Evolutionary conservation across 1,140 invertebrate species (phyloP).

Genomic region (Tachypleus tridentatus): DNA sequence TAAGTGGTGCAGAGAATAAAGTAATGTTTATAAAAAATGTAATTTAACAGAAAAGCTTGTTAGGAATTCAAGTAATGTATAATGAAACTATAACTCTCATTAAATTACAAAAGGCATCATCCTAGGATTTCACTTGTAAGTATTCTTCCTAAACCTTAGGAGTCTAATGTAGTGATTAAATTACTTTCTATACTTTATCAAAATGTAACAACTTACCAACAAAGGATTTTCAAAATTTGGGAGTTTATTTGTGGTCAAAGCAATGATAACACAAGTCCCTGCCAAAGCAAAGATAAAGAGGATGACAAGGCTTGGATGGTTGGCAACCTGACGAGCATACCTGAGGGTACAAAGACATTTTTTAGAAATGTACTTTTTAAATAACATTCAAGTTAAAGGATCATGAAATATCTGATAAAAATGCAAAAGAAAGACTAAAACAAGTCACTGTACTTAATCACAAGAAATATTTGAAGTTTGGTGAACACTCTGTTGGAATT

Average conservation of each 20-base stretch:
- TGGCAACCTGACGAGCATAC: conserved; percentile 52
- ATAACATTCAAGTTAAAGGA: no score
- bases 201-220: conserved; percentile 36
- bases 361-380: neutral
- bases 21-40: neutral
- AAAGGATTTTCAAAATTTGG: conserved; percentile 67
- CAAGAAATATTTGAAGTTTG: no score
- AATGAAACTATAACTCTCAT: neutral
- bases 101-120: neutral
- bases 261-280: conserved; percentile 53
- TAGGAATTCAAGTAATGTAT: neutral
- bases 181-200: neutral
- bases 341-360: conserved; percentile 26
- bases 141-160: no score
- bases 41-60: neutral
- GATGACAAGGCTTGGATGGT: conserved; percentile 59
- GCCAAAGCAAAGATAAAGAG: conserved; percentile 52
- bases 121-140: neutral
- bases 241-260: conserved; percentile 49
- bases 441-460: no score
- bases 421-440: no score
- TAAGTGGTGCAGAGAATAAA: no score
- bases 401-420: no score
- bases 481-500: no score
- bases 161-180: no score